Base-by-base conservation (phyloP, 2,113 vertebrate genomes). In the Muscicapa adusta region DNA sequence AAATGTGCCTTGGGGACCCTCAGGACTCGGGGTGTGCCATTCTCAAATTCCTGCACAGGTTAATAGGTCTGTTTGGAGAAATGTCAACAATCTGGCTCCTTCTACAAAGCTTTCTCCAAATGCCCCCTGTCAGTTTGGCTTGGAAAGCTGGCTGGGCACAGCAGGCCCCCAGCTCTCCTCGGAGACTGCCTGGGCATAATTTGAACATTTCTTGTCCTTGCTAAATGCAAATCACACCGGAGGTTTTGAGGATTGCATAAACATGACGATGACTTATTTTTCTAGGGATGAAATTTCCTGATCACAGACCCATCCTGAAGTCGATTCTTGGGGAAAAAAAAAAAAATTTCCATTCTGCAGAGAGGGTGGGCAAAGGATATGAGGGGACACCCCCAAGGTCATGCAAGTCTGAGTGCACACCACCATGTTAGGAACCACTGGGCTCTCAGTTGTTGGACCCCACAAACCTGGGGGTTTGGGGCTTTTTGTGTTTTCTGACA, bases 51-150 rank as follows among this genome's bases (percentile, higher is more conserved):
- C 63, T 88, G 24, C 23, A 0, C 51, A 70, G 79, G 75, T 63
- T 88, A 85, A 88, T 19, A 23, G 71, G 50, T 74, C 81, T 91
- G 19, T 36, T 29, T 76, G 38, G 28, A 89, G 88, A 94, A 95
- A 93, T 2, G 4, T 50, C 87, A 92, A 16, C 87, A 85, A 24
- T 6, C 29, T 48, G 34, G 78, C 67, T 9, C 0, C 5, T 33
- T 53, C 73, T 54, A 65, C 91, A 92, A 79, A 95, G 74, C 60
- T 57, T 80, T 71, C 56, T 43, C 15, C 85, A 33, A 80, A 70
- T 48, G 38, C 56, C 33, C 77, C 3, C 1, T 56, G 81, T 26
- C 78, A 85, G 22, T 28, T 73, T 54, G 57, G 72, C 71, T 48
- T 34, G 89, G 51, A 60, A 83, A 60, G 18, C 16, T n/a, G 85